phyloP scores from a whole-genome alignment of 2,113 vertebrate species.

The Glareola pratincola region DNA sequence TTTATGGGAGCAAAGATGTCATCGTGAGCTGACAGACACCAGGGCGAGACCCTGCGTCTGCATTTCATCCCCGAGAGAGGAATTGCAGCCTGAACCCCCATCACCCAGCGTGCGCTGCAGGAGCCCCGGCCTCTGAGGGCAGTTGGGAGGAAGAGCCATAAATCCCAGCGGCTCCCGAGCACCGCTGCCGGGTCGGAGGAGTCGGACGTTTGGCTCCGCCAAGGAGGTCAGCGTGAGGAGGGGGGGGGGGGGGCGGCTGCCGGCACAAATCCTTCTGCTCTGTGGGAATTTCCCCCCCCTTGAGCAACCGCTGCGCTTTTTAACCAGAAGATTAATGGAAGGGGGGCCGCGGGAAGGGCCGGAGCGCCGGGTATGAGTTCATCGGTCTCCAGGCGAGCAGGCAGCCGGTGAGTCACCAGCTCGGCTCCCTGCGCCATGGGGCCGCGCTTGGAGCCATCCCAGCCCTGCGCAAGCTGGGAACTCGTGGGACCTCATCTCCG shows the following conservation, averaged over 20 bases:
- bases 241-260: background rate
- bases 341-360: constrained; percentile 35
- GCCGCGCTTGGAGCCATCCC: constrained; percentile 1
- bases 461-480: background rate
- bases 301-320: background rate
- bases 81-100: background rate
- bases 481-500: background rate
- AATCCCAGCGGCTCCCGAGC: background rate
- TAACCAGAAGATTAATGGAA: constrained; percentile 18
- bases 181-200: rapidly evolving
- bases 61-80: rapidly evolving
- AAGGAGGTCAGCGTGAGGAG: background rate
- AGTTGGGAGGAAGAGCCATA: rapidly evolving
- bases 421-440: background rate
- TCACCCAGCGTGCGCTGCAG: rapidly evolving
- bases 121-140: background rate
- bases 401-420: constrained; percentile 42
- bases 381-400: background rate
- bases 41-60: background rate
- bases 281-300: constrained; percentile 25
- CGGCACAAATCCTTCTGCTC: background rate
- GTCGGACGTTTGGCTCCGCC: background rate
- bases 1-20: background rate
- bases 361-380: background rate
- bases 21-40: background rate